Conservation (phyloP, 2,888 invertebrate genomes). For the Cataglyphis rosenhaueri region DNA sequence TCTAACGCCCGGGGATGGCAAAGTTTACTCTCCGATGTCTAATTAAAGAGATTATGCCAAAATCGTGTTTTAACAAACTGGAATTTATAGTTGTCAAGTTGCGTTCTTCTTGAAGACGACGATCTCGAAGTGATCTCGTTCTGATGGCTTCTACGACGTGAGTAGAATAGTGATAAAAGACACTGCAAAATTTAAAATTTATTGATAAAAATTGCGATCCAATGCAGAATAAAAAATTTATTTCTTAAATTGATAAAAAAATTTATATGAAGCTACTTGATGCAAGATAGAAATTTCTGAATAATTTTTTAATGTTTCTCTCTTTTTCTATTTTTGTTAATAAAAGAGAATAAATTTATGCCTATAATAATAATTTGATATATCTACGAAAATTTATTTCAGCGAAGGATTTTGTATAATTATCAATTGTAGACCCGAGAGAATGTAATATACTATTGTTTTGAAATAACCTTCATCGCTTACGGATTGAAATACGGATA, state of each 20-base stretch:
- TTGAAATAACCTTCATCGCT: neutral
- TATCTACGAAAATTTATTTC: neutral
- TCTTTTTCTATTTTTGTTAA: neutral
- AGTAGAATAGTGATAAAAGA: neutral
- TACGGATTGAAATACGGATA: neutral
- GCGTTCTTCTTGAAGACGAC: neutral
- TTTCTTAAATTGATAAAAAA: too few species aligned
- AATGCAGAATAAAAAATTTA: too few species aligned
- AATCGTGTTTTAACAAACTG: neutral
- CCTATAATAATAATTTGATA: neutral
- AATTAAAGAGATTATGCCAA: neutral
- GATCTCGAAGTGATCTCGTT: neutral
- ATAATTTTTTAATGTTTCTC: neutral
- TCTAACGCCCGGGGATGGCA: constrained; percentile 34
- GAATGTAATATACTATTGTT: neutral
- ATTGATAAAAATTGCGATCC: neutral
- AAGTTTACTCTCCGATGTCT: neutral
- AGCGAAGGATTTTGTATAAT: neutral
- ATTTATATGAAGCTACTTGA: neutral
- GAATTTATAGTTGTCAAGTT: neutral
- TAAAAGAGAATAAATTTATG: neutral
- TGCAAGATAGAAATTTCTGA: neutral
- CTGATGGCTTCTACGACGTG: constrained; percentile 3
- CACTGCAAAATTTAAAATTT: neutral
- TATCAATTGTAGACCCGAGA: neutral